A percentile compares a stretch with the other conserved stretches of the same genome.
phyloP scores from a whole-genome alignment of 2,797 vertebrate genomes.

The Carcharodon carcharias region DNA sequence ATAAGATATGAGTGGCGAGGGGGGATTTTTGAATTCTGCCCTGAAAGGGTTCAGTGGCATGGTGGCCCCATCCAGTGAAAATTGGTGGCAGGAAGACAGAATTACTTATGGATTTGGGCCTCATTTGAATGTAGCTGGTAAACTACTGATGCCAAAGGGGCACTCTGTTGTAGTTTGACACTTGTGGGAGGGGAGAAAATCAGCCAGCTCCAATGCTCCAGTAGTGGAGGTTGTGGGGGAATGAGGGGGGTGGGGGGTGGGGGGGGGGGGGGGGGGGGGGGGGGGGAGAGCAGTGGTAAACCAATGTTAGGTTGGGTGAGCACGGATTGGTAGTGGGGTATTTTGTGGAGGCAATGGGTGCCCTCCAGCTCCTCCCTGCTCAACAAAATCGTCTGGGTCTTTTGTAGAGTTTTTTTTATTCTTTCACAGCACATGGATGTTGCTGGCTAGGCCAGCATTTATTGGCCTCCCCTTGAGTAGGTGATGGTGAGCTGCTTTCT shows the following conservation, averaged over 20 bases:
- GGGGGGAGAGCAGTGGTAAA: neutral
- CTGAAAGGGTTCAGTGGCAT: neutral
- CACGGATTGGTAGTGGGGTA: neutral
- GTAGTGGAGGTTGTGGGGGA: neutral
- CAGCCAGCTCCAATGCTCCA: neutral
- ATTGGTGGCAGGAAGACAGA: neutral
- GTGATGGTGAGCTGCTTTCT: too few species aligned
- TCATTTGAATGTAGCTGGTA: neutral
- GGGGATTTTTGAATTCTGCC: neutral
- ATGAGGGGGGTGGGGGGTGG: too few species aligned
- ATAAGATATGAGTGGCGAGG: neutral
- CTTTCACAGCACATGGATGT: too few species aligned
- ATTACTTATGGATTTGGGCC: neutral
- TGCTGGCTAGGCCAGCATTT: too few species aligned
- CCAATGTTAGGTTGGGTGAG: neutral
- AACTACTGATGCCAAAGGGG: neutral
- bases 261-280: too few species aligned
- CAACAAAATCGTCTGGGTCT: neutral
- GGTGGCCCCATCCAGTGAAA: too few species aligned
- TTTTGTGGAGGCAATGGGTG: neutral
- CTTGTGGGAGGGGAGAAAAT: neutral
- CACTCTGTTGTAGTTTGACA: neutral
- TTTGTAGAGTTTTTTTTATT: neutral
- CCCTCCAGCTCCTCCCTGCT: too few species aligned
- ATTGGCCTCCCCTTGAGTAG: too few species aligned